Base-by-base conservation (phyloP, 2,888 invertebrate genomes). In the Drosophila rubida region DNA sequence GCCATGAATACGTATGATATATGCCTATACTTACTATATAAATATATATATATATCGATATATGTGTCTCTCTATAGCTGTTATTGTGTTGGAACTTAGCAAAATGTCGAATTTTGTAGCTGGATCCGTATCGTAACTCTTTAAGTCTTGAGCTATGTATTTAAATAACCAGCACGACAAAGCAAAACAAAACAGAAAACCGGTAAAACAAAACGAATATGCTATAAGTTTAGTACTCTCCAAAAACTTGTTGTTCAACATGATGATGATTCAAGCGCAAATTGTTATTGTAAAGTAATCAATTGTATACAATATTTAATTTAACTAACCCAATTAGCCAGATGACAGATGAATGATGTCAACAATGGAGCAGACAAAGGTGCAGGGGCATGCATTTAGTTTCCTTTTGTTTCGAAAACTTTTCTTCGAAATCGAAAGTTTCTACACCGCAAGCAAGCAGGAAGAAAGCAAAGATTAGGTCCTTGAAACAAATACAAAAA, bases 201-300 rank as follows among this genome's bases (percentile, higher is more conserved):
- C 32, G 27, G 61, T 49, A 46, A 6, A 48, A 41, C 13, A 27
- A 46, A 41, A 50, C 32, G 16, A 35, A 46, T 49, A 51, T 50
- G 32, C 62, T 41, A 54, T 69, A 69, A 69, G 39, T 67, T 67
- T 79, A 83, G 78, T 66, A 37, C 50, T 55, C 4, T 53, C 32
- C 35, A 6, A 8, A 19, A 74, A 61, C 50, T 62, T 77, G 78
- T 69, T 71, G 75, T 70, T 75, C 79, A 77, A 32, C 13, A 41
- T 49, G 46, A 44, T 69, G 11, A 41, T 49, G 46, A 44, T 69
- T 61, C 30, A 80, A 85, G 80, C 81, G 85, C 85, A 87, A 85
- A 87, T 80, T 82, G 85, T 85, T 87, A 82, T 69, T 78, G 58
- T 69, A 78, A 70, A 50, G 42, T 42, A 71, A 70, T 60, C 64